These are phyloP conservation scores for Falcaria lacertinaria DNA, from an alignment of 2,888 invertebrate genomes.

Conservation along the genomic window DNA sequence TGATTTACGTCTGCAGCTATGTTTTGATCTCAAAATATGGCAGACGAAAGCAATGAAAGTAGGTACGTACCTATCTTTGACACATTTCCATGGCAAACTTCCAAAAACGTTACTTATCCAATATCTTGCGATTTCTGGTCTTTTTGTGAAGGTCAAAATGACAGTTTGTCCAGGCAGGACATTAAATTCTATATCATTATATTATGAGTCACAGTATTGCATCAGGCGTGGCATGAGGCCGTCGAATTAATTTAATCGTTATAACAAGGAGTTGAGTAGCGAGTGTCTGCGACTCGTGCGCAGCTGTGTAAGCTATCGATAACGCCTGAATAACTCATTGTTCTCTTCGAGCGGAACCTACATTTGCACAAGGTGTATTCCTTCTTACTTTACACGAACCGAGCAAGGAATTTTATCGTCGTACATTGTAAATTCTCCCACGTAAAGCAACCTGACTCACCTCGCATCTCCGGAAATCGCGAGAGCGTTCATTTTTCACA, in stretches of 20 bases:
- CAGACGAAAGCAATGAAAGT: no score
- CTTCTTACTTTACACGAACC: conserved; percentile 13
- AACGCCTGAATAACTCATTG: conserved; percentile 58
- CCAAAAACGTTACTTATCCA: no score
- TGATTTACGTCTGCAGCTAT: conserved; percentile 34
- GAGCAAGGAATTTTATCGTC: conserved; percentile 32
- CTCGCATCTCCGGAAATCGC: conserved; percentile 33
- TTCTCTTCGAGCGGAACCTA: conserved; percentile 32
- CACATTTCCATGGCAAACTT: no score
- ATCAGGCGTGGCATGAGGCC: conserved; percentile 29
- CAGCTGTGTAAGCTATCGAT: conserved; percentile 65
- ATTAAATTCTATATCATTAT: background rate
- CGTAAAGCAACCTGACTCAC: conserved; percentile 26
- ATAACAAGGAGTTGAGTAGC: conserved; percentile 30
- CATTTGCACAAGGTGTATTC: conserved; percentile 10
- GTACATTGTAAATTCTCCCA: conserved; percentile 41
- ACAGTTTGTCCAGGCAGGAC: background rate
- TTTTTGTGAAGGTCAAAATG: background rate
- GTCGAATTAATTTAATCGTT: conserved; percentile 53
- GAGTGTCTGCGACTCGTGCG: conserved; percentile 24
- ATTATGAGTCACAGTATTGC: conserved; percentile 34
- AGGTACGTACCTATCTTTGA: no score
- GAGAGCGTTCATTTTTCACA: conserved; percentile 25
- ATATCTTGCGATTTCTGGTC: background rate
- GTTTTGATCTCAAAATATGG: conserved; percentile 27